These are phyloP conservation scores for Kryptopterus vitreolus DNA, from an alignment of 2,797 vertebrate species.

Conservation along the genomic window DNA sequence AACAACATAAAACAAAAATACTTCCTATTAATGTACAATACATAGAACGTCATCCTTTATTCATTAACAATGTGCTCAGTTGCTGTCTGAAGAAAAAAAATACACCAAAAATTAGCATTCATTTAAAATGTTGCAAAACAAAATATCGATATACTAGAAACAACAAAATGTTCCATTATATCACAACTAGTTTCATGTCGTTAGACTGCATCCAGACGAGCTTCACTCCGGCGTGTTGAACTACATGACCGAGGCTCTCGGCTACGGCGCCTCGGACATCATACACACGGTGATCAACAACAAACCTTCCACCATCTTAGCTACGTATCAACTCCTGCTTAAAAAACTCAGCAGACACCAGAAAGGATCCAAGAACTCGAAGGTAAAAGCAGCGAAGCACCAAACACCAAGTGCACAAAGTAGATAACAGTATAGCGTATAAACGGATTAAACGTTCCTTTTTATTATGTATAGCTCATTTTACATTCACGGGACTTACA, in stretches of 20 bases:
- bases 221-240: constrained; percentile 75
- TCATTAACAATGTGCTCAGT: too few species aligned
- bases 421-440: too few species aligned
- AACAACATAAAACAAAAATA: too few species aligned
- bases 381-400: constrained; percentile 65
- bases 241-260: constrained; percentile 76
- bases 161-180: too few species aligned
- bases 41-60: too few species aligned
- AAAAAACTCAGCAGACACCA: constrained; percentile 76
- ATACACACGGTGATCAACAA: constrained; percentile 76
- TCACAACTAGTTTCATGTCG: constrained; percentile 10
- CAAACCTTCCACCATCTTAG: constrained; percentile 78
- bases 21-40: too few species aligned
- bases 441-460: too few species aligned
- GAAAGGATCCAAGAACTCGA: constrained; percentile 67
- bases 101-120: too few species aligned
- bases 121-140: background rate
- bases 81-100: too few species aligned
- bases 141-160: background rate
- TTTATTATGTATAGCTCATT: background rate
- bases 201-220: constrained; percentile 74
- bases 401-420: background rate
- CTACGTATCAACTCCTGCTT: constrained; percentile 80
- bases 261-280: constrained; percentile 74
- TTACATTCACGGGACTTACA: too few species aligned